Percentiles rank a stretch among this genome's conserved stretches.
Evolutionary conservation across 2,888 invertebrate genomes (phyloP).

Genomic region (Euclidia mi): DNA sequence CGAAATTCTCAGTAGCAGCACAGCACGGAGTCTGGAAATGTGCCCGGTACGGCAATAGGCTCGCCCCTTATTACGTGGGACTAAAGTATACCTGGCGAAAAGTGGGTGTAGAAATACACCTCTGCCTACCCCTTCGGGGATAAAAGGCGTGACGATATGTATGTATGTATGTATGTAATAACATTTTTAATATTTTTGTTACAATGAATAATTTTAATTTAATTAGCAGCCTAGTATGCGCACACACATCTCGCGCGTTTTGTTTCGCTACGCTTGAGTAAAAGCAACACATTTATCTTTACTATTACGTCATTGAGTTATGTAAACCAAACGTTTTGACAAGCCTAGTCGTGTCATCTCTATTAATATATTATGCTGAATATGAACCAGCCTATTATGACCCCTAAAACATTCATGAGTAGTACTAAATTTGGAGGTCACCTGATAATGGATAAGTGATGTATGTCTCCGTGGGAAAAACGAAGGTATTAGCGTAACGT

Average conservation of each 20-base stretch:
- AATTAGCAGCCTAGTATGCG: conserved; percentile 29
- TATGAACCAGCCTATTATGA: conserved; percentile 56
- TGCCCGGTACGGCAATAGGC: too few relatives aligned
- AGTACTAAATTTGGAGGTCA: conserved; percentile 35
- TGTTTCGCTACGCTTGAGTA: conserved; percentile 47
- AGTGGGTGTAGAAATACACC: too few relatives aligned
- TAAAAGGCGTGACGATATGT: too few relatives aligned
- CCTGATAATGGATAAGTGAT: conserved; percentile 34
- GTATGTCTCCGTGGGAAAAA: conserved; percentile 68
- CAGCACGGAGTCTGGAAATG: too few relatives aligned
- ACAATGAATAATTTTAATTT: conserved; percentile 13
- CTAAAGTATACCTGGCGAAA: too few relatives aligned
- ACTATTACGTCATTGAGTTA: conserved; percentile 69
- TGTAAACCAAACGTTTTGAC: conserved; percentile 79
- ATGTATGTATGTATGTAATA: too few relatives aligned
- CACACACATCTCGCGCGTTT: conserved; percentile 17
- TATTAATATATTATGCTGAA: conserved; percentile 67
- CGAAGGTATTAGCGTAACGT: conserved; percentile 54
- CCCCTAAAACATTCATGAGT: conserved; percentile 26
- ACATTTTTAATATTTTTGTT: too few relatives aligned
- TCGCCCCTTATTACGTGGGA: too few relatives aligned
- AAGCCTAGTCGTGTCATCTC: conserved; percentile 74
- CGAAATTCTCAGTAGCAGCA: too few relatives aligned
- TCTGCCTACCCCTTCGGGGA: too few relatives aligned
- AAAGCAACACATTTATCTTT: conserved; percentile 44